Percentiles rank a stretch among this genome's conserved stretches.
Evolutionary conservation across 2,797 vertebrate species (phyloP).

Genomic region (Phalloptychus januarius): DNA sequence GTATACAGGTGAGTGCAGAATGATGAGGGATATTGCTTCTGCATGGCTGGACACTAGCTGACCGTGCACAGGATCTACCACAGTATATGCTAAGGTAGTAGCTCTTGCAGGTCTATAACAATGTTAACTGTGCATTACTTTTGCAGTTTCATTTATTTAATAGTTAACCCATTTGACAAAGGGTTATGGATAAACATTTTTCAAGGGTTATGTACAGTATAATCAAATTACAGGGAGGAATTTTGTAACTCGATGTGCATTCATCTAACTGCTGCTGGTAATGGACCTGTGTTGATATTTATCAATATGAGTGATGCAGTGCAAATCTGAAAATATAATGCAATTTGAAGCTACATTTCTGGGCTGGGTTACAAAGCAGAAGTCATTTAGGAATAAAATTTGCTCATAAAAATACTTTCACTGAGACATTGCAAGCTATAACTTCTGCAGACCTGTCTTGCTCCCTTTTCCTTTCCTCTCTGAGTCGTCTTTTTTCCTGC

Average conservation of each 20-base stretch:
- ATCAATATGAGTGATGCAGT: constrained; percentile 25
- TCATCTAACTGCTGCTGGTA: constrained; percentile 20
- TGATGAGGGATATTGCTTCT: constrained; percentile 67
- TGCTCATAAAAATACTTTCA: constrained; percentile 49
- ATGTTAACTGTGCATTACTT: constrained; percentile 12
- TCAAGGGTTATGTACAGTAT: not conserved
- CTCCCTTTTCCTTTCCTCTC: constrained; percentile 23
- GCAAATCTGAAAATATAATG: constrained; percentile 27
- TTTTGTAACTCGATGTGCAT: constrained; percentile 10
- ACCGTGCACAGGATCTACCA: constrained; percentile 55
- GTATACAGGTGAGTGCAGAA: constrained; percentile 77
- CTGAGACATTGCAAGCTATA: constrained; percentile 42
- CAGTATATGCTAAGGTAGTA: constrained; percentile 26
- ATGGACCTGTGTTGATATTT: constrained; percentile 26
- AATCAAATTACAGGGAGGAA: not conserved
- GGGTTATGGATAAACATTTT: constrained; percentile 1
- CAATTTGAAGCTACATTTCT: constrained; percentile 34
- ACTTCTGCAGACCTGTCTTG: constrained; percentile 45
- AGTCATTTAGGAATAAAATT: constrained; percentile 60
- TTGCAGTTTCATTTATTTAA: not conserved
- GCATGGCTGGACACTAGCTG: constrained; percentile 50
- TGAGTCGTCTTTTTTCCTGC: constrained; percentile 33
- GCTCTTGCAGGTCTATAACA: constrained; percentile 17
- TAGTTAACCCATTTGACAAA: not conserved
- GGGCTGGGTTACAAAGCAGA: constrained; percentile 46